A percentile compares a stretch with the other conserved stretches of the same genome.
These are phyloP conservation scores for Campopleginae sp. DNA, from an alignment of 2,888 invertebrate species.

Conservation along the genomic window DNA sequence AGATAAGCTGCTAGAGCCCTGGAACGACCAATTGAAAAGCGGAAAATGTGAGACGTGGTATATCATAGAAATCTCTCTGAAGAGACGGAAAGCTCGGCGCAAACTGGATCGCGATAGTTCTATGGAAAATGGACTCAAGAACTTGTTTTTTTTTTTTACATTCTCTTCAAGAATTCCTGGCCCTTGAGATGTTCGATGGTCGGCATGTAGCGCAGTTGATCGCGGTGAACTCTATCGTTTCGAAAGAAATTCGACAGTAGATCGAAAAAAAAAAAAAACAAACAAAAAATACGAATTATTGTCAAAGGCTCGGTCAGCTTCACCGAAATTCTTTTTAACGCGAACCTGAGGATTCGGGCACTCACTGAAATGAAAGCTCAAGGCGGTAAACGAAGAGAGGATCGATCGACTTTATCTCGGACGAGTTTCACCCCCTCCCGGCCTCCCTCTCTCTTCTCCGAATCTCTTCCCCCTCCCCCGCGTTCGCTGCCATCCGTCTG, in stretches of 20 bases:
- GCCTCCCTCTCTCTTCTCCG: slow-evolving; percentile 24
- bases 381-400: slow-evolving; percentile 43
- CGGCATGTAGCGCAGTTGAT: not conserved
- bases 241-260: not conserved
- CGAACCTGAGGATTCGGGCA: slow-evolving; percentile 27
- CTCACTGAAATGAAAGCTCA: slow-evolving; percentile 65
- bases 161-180: not conserved
- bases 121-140: not conserved
- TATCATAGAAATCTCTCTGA: slow-evolving; percentile 11
- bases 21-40: slow-evolving; percentile 20
- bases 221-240: not conserved
- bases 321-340: not conserved
- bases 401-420: slow-evolving; percentile 65
- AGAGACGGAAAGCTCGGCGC: not conserved
- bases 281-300: not conserved
- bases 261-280: not conserved
- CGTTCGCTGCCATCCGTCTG: slow-evolving; percentile 23
- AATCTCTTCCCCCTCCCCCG: not conserved
- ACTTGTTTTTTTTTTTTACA: not conserved
- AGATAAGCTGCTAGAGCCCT: slow-evolving; percentile 7
- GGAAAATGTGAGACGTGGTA: slow-evolving; percentile 6
- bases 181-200: not conserved
- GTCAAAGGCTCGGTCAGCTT: not conserved
- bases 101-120: not conserved
- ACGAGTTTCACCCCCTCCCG: slow-evolving; percentile 46